Percentiles rank a stretch among this genome's conserved stretches.
Evolutionary conservation across 2,888 invertebrate genomes (phyloP).

Genomic region (Cheilosia urbana): DNA sequence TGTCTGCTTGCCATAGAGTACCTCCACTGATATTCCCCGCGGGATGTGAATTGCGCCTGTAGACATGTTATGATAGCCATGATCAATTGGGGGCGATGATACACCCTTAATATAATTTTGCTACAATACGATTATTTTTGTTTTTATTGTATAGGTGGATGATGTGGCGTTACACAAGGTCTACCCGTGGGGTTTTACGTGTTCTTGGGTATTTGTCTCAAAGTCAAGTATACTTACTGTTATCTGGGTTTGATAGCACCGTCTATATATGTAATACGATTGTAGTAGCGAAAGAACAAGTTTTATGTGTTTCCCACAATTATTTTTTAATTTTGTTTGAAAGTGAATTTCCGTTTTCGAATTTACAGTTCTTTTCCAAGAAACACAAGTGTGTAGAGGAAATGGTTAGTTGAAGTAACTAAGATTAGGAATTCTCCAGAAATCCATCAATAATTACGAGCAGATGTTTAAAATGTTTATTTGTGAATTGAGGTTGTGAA

Average conservation of each 20-base stretch:
- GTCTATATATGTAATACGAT: background rate
- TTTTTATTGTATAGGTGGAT: conserved; percentile 16
- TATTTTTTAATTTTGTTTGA: background rate
- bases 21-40: conserved; percentile 35
- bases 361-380: conserved; percentile 23
- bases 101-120: conserved; percentile 67
- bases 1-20: conserved; percentile 69
- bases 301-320: background rate
- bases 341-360: conserved; percentile 45
- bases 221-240: conserved; percentile 60
- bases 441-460: background rate
- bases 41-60: conserved; percentile 21
- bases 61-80: conserved; percentile 50
- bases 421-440: conserved; percentile 27
- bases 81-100: conserved; percentile 74
- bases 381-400: conserved; percentile 35
- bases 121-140: conserved; percentile 9
- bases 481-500: no score
- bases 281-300: conserved; percentile 27
- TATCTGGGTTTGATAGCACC: conserved; percentile 50
- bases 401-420: background rate
- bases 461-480: no score
- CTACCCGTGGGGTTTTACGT: conserved; percentile 69
- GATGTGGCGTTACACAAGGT: conserved; percentile 58
- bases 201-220: conserved; percentile 47